Evolutionary conservation across 2,888 invertebrate genomes (phyloP).

Genomic region (Tinea pellionella): DNA sequence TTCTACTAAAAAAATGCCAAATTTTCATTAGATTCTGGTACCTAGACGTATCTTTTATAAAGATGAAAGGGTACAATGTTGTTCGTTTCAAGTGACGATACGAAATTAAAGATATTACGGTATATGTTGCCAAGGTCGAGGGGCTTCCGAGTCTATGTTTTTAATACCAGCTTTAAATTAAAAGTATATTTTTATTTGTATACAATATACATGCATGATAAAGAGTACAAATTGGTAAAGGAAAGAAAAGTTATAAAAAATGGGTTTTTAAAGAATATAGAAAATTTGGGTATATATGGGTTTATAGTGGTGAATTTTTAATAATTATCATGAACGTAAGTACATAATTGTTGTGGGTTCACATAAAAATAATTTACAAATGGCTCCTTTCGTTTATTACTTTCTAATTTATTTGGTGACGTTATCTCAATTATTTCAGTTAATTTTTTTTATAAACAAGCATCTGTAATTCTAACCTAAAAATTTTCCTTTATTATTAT

Average conservation of each 20-base stretch:
- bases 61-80: too few species aligned
- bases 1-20: too few species aligned
- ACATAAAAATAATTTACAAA: constrained; percentile 27
- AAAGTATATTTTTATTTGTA: background rate
- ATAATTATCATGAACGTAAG: constrained; percentile 32
- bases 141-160: background rate
- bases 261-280: background rate
- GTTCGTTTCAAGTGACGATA: too few species aligned
- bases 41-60: too few species aligned
- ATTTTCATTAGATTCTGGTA: too few species aligned
- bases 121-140: background rate
- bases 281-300: background rate
- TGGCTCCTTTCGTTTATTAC: background rate
- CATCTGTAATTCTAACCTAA: too few species aligned
- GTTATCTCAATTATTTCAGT: background rate
- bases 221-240: background rate
- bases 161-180: background rate
- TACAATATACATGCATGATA: background rate
- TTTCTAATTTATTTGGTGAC: constrained; percentile 9
- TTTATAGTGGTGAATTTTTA: background rate
- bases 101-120: too few species aligned
- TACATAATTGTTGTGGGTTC: constrained; percentile 58
- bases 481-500: too few species aligned
- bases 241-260: background rate
- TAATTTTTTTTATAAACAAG: too few species aligned